Evolutionary conservation across 2,113 vertebrate species (phyloP).

Genomic region (Ictalurus punctatus): DNA sequence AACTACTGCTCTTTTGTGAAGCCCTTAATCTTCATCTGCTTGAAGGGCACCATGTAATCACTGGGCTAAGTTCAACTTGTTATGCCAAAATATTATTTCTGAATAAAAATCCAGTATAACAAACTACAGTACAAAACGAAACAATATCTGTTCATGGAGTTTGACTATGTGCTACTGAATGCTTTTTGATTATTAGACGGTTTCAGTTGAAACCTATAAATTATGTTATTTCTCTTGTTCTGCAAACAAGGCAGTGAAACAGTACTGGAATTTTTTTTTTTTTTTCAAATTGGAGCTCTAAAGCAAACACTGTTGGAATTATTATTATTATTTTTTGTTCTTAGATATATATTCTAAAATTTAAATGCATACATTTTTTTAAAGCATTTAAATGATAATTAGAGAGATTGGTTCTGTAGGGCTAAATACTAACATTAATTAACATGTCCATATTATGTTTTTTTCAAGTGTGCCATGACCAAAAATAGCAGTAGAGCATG

Average conservation of each 20-base stretch:
- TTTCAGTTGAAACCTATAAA: not conserved
- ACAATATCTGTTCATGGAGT: not conserved
- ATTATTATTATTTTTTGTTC: not conserved
- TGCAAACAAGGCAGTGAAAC: not conserved
- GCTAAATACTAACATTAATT: not conserved
- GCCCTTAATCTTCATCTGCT: not conserved
- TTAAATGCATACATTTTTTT: not conserved
- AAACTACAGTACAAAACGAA: not conserved
- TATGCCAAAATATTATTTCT: not conserved
- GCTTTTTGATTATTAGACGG: not conserved
- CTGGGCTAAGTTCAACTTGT: not conserved
- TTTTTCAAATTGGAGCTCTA: not conserved
- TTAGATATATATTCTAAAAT: not conserved
- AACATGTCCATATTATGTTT: not conserved
- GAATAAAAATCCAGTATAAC: not conserved
- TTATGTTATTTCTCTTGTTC: not conserved
- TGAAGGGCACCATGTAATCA: not conserved
- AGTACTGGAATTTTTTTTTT: no score
- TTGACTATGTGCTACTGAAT: not conserved
- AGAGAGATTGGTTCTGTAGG: not conserved
- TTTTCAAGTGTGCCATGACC: not conserved
- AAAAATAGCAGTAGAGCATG: not conserved
- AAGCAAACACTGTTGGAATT: not conserved
- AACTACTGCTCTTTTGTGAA: not conserved
- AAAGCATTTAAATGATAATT: constrained; percentile 13